Base-by-base conservation (phyloP, 2,888 invertebrate genomes). In the Melipona beecheii region DNA sequence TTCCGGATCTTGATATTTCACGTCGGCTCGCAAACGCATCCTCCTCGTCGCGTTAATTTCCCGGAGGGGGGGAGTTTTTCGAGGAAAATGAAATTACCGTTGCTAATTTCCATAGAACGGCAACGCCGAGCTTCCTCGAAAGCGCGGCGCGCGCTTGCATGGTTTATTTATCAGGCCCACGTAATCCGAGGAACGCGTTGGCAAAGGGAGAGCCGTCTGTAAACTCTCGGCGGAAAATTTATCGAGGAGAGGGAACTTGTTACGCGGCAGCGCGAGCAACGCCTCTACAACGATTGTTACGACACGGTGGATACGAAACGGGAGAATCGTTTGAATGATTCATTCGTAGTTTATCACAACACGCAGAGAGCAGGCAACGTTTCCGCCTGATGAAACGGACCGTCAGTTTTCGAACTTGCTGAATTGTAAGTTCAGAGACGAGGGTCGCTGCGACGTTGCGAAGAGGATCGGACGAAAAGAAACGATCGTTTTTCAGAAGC, bases 141-240 rank as follows among this genome's bases (percentile, higher is more conserved):
- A 15, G 49, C 24, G 4, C 19, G 21, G 4, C 4, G 36, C 17
- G 13, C 43, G 19, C 3, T 15, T 13, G 49, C 13, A 49, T 43
- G 71, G 27, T 27, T 43, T 62, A 62, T 72, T 27, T 60, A 27
- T 49, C 31, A 36, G 21, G 31, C 4, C 3, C 43, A 4, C 19
- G 71, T 71, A 58, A 60, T 27, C 21, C 6, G 24, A 5, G 21
- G 6, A 21, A 24, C 24, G 60, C 49, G 31, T 31, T 21, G n/a
- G 60, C 49, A 60, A 50, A 60, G 72, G 49, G n/a, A n/a, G n/a
- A 49, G 19, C 15, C 15, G 72, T 27, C 27, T 13, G 43, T 43
- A n/a, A 24, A 58, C 24, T 21, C 21, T 17, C 15, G 4, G 15
- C 13, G 60, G 72, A 49, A 60, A 72, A 72, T 72, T 72, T 60